Percentiles rank a stretch among this genome's conserved stretches.
Evolutionary conservation across 2,113 vertebrate genomes (phyloP).

Genomic region (Syngnathus floridae): DNA sequence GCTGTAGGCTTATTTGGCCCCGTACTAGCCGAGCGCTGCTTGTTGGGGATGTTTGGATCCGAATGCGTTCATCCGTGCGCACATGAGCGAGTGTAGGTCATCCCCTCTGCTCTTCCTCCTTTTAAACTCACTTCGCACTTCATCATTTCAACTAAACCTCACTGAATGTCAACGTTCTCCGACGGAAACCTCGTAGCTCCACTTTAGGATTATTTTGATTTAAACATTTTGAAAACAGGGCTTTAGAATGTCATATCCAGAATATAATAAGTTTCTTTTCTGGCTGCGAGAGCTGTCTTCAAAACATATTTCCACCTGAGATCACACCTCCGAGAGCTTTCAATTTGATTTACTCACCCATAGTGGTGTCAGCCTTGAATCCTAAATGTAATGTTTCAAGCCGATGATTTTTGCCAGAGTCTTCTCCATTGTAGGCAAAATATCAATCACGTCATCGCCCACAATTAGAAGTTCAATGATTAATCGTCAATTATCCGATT

Average conservation of each 20-base stretch:
- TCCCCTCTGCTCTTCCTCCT: slow-evolving; percentile 17
- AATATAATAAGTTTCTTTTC: background rate
- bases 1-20: slow-evolving; percentile 55
- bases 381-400: too few species aligned
- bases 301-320: background rate
- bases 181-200: background rate
- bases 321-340: too few species aligned
- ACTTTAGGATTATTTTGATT: background rate
- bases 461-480: too few species aligned
- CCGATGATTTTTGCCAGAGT: too few species aligned
- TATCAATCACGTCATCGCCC: too few species aligned
- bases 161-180: background rate
- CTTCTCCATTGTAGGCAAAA: too few species aligned
- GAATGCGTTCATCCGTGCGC: slow-evolving; percentile 56
- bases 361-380: background rate
- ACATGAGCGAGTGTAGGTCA: slow-evolving; percentile 57
- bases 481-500: too few species aligned
- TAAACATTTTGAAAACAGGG: background rate
- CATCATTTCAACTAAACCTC: slow-evolving; percentile 18
- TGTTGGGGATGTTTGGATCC: slow-evolving; percentile 66
- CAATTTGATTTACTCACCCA: background rate
- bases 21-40: slow-evolving; percentile 52
- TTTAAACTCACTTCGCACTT: slow-evolving; percentile 22
- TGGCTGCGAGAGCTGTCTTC: background rate
- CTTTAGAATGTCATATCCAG: background rate